A percentile compares a stretch with the other conserved stretches of the same genome.
phyloP scores from a whole-genome alignment of 2,113 vertebrate genomes.

The Spheniscus mendiculus region DNA sequence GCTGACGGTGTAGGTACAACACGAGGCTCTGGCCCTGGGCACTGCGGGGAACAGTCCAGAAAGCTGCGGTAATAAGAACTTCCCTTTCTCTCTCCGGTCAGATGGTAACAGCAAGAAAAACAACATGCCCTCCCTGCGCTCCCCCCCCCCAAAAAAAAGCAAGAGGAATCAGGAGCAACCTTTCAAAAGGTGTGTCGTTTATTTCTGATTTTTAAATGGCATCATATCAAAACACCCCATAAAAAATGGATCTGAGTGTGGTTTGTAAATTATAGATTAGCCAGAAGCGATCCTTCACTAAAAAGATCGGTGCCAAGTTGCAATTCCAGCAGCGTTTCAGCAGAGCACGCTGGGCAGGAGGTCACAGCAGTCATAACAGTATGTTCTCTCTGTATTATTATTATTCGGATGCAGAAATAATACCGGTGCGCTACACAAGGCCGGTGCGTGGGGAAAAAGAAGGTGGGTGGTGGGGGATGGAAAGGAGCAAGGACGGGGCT shows the following conservation, averaged over 20 bases:
- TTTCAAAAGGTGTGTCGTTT: not conserved
- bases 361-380: not conserved
- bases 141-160: too few species aligned
- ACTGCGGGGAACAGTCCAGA: not conserved
- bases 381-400: conserved; percentile 2
- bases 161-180: not conserved
- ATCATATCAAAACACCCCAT: not conserved
- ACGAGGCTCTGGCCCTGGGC: not conserved
- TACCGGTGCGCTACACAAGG: not conserved
- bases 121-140: too few species aligned
- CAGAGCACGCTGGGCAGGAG: not conserved
- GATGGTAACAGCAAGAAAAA: not conserved
- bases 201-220: not conserved
- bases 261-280: conserved; percentile 66
- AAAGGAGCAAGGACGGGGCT: not conserved
- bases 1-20: not conserved
- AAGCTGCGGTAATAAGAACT: not conserved
- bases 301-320: not conserved
- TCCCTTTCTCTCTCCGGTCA: not conserved
- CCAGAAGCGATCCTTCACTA: conserved; percentile 4
- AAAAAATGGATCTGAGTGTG: conserved; percentile 27
- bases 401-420: conserved; percentile 56
- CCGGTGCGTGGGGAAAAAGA: not conserved
- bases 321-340: conserved; percentile 29
- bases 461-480: not conserved